Evolutionary conservation across 2,888 invertebrate genomes (phyloP).

Genomic region (Agriopis marginaria): DNA sequence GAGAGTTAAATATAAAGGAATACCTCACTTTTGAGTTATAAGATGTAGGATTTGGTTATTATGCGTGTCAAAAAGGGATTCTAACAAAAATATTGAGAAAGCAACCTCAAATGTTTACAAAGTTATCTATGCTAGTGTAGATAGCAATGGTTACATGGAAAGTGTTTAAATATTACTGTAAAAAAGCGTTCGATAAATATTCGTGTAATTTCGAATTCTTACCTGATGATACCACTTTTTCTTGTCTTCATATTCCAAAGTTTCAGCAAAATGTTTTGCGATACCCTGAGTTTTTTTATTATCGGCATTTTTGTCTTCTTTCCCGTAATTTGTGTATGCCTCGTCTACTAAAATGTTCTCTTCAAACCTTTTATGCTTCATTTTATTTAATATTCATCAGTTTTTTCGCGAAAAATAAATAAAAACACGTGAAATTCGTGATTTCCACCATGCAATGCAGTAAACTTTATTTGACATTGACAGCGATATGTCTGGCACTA

Average conservation of each 20-base stretch:
- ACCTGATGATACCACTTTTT: constrained; percentile 90
- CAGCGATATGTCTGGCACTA: not conserved
- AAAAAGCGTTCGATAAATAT: not conserved
- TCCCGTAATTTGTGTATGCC: constrained; percentile 79
- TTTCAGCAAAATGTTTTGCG: constrained; percentile 81
- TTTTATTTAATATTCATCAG: constrained; percentile 52
- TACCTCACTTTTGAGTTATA: too few species aligned
- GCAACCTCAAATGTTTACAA: constrained; percentile 31
- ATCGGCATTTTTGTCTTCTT: constrained; percentile 77
- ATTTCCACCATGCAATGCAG: not conserved
- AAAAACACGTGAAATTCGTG: constrained; percentile 61
- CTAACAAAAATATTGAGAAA: not conserved
- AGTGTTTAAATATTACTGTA: not conserved
- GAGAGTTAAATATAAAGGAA: too few species aligned
- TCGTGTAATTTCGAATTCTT: constrained; percentile 42
- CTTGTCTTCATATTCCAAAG: constrained; percentile 80
- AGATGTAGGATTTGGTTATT: too few species aligned
- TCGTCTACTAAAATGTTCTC: constrained; percentile 82
- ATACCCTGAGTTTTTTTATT: constrained; percentile 77
- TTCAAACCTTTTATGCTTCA: constrained; percentile 84
- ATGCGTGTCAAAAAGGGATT: not conserved
- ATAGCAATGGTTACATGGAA: not conserved
- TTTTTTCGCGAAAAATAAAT: constrained; percentile 30
- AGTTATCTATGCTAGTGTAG: not conserved
- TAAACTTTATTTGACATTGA: not conserved